A percentile compares a stretch with the other conserved stretches of the same genome.
phyloP scores from a whole-genome alignment of 2,888 invertebrate species.

The Invenusta paracnida region DNA sequence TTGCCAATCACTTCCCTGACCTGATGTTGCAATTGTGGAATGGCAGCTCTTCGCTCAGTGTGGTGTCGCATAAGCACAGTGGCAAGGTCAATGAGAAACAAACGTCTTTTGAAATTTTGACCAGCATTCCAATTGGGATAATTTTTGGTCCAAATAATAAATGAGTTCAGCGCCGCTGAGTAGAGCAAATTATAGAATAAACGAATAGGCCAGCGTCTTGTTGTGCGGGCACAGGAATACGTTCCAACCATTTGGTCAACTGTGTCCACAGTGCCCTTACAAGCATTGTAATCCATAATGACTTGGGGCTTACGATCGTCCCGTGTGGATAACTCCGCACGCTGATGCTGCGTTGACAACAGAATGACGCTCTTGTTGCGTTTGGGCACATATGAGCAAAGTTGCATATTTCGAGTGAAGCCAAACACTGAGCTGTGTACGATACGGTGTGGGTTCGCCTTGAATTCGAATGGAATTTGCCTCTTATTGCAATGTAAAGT shows the following conservation, averaged over 20 bases:
- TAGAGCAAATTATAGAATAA: background rate
- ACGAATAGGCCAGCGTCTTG: background rate
- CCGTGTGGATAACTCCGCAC: background rate
- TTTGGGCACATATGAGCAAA: background rate
- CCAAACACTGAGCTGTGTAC: background rate
- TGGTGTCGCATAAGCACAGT: background rate
- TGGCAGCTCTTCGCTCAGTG: background rate
- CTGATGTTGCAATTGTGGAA: background rate
- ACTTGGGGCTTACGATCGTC: background rate
- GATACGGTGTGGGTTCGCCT: background rate
- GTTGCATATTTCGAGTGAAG: background rate
- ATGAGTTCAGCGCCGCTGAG: background rate
- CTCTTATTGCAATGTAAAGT: background rate
- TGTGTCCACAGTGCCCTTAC: too few species aligned
- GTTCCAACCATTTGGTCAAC: background rate
- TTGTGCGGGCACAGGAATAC: background rate
- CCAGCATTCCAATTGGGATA: background rate
- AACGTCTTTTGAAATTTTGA: background rate
- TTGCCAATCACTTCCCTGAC: background rate
- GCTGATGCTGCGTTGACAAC: background rate
- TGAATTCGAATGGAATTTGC: background rate
- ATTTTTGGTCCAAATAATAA: background rate
- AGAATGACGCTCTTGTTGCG: background rate
- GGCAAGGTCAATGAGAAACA: background rate
- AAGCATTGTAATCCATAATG: background rate